Evolutionary conservation across 2,797 vertebrate genomes (phyloP).

Genomic region (Xerus rutilus): DNA sequence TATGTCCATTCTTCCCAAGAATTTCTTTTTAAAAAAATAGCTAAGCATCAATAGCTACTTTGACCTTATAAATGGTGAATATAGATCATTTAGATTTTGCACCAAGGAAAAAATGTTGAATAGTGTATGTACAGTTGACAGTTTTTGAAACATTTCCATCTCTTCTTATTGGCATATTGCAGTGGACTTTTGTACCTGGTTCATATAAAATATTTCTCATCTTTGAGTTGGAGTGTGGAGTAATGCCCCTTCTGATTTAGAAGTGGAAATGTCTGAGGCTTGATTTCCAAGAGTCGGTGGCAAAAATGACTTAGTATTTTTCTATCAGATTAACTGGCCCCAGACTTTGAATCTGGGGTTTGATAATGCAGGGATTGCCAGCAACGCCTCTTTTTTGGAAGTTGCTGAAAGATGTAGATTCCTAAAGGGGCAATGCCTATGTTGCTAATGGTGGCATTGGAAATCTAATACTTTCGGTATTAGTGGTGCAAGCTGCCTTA

Average conservation of each 20-base stretch:
- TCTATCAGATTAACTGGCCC: not conserved
- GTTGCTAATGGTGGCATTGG: not conserved
- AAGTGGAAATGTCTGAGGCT: not conserved
- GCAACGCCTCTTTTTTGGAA: not conserved
- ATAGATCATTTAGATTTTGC: slow-evolving; percentile 20
- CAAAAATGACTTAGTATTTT: not conserved
- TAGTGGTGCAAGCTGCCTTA: not conserved
- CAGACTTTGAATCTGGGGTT: not conserved
- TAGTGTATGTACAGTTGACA: not conserved
- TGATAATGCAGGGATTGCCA: not conserved
- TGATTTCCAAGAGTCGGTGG: not conserved
- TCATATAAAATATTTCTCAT: not conserved
- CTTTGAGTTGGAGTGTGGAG: not conserved
- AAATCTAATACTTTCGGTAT: not conserved
- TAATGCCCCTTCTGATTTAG: not conserved
- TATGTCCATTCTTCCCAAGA: slow-evolving; percentile 49
- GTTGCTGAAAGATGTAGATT: not conserved
- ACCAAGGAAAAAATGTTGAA: not conserved
- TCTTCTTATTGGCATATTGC: not conserved
- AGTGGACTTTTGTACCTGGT: not conserved
- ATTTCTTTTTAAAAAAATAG: slow-evolving; percentile 36
- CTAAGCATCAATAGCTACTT: slow-evolving; percentile 23
- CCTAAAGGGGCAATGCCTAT: not conserved
- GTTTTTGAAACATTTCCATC: not conserved
- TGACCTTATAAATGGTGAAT: slow-evolving; percentile 29